phyloP scores from a whole-genome alignment of 2,888 invertebrate species.

The Mythimna ferrago region DNA sequence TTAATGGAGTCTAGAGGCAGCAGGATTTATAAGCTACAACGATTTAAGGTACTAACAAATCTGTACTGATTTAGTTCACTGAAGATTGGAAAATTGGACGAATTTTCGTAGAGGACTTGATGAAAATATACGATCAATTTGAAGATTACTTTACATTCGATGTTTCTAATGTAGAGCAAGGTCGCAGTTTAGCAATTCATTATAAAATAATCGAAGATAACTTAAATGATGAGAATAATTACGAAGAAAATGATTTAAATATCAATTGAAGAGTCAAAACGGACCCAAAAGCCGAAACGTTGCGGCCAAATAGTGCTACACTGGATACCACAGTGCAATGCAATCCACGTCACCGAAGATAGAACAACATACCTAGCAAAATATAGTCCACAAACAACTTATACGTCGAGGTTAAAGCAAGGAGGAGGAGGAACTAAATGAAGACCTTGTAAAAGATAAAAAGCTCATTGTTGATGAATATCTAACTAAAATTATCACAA shows the following conservation, averaged over 20 bases:
- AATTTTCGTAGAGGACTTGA: not conserved
- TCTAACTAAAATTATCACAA: not conserved
- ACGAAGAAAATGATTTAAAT: not conserved
- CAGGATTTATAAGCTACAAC: constrained; percentile 29
- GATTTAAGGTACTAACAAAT: constrained; percentile 32
- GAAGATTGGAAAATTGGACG: not conserved
- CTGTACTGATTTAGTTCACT: not conserved
- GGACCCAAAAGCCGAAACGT: too few relatives aligned
- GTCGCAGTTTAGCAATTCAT: not conserved
- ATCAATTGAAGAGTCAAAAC: too few relatives aligned
- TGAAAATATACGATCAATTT: not conserved
- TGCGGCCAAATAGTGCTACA: too few relatives aligned
- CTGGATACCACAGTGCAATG: too few relatives aligned
- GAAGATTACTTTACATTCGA: not conserved
- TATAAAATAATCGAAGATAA: not conserved
- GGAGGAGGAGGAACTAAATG: too few relatives aligned
- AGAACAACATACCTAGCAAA: too few relatives aligned
- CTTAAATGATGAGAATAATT: not conserved
- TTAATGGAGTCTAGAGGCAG: constrained; percentile 39
- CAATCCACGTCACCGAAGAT: too few relatives aligned
- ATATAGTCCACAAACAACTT: too few relatives aligned
- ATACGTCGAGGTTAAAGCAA: too few relatives aligned
- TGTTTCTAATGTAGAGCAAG: not conserved
- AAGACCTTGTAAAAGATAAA: not conserved
- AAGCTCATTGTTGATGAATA: not conserved